phyloP scores from a whole-genome alignment of 2,113 vertebrate genomes.

The Sinocyclocheilus anshuiensis region DNA sequence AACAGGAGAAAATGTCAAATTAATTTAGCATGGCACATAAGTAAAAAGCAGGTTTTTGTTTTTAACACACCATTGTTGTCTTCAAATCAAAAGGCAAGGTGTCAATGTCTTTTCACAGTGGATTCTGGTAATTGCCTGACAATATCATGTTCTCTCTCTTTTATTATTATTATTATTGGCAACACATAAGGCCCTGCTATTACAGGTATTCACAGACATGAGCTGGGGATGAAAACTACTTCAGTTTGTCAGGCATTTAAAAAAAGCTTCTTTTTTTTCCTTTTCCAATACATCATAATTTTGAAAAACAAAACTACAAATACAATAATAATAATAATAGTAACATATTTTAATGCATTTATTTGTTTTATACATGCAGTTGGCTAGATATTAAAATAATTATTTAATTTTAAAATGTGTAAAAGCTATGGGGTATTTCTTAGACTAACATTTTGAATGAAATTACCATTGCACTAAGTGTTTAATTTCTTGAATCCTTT shows the following conservation, averaged over 20 bases:
- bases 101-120: slow-evolving; percentile 89
- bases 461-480: neutral
- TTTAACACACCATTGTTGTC: slow-evolving; percentile 83
- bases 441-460: neutral
- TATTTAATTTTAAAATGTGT: neutral
- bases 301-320: neutral
- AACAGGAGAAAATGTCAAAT: neutral
- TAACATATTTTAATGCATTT: neutral
- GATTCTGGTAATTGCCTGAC: slow-evolving; percentile 84
- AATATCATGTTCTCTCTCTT: slow-evolving; percentile 89
- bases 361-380: neutral
- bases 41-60: slow-evolving; percentile 50
- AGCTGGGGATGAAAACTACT: neutral
- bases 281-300: neutral
- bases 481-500: neutral
- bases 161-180: slow-evolving; percentile 75
- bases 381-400: neutral
- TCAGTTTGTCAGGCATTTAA: slow-evolving; percentile 47
- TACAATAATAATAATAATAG: neutral
- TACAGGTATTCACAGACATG: slow-evolving; percentile 54
- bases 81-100: slow-evolving; percentile 89
- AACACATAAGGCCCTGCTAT: slow-evolving; percentile 89
- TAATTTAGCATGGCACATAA: neutral
- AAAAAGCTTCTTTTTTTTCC: neutral
- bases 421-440: neutral